Base-by-base conservation (phyloP, 2,797 vertebrate genomes). In the Ispidina picta region DNA sequence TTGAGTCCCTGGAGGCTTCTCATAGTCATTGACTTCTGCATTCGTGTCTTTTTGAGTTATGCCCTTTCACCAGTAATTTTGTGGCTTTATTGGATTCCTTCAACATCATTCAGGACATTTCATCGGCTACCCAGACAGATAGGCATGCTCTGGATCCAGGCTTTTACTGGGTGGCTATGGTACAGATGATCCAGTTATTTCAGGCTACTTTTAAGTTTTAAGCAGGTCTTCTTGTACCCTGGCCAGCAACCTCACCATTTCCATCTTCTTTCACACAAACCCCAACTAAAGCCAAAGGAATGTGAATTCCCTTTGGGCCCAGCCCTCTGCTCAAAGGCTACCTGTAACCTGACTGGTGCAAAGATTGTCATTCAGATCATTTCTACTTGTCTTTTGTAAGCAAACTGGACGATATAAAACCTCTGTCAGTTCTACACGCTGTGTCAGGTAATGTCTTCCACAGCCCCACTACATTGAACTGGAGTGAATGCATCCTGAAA, bases 11-110 rank as follows among this genome's bases (percentile, higher is more conserved):
- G 48, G 54, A 86, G 82, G 28, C 29, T 72, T 72, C 70, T 78
- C 41, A 6, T 49, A 68, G 79, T 51, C 92, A 90, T 70, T 70
- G 91, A 76, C 91, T 94, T 83, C 68, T 86, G 44, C 70, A 37
- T 91, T 88, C 4, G 0, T 35, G 52, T 73, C 68, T 81, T 87
- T 72, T 46, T 86, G 86, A 92, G 78, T 86, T 88, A 54, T 75
- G 33, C 35, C 58, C 16, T 83, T 78, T 86, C 64, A 66, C 33
- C 12, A 23, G 80, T 79, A 74, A 68, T 90, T 83, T 83, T 90
- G 26, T 65, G 68, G n/a, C 59, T 94, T 93, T 86, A 85, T 43
- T 87, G 87, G 48, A 86, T 90, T 92, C 49, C 89, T 92, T 78
- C 81, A 87, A 4, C 52, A 8, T 68, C 46, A 19, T 69, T 92